Conservation (phyloP, 1,140 invertebrate genomes). For the Tetraneura akinire region DNA sequence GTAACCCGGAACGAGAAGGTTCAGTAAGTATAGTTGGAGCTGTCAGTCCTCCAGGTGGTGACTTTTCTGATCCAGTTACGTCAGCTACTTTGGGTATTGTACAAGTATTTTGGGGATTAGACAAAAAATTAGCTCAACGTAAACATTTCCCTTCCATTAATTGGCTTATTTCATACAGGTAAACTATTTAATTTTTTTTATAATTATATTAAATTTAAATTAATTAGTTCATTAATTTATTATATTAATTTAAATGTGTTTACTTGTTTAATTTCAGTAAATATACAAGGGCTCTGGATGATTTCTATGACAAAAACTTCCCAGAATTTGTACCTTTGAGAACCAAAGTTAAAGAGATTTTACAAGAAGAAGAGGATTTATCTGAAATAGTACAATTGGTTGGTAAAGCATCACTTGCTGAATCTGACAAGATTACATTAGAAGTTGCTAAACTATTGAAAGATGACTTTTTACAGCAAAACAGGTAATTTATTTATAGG, state of each 20-base stretch:
- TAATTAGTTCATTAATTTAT: not conserved
- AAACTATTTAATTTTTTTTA: too few species aligned
- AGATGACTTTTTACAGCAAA: conserved; percentile 99
- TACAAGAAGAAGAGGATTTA: conserved; percentile 99
- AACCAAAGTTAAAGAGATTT: conserved; percentile 93
- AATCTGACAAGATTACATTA: conserved; percentile 98
- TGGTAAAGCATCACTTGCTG: conserved; percentile 97
- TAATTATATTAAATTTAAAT: not conserved
- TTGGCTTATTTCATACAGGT: conserved; percentile 98
- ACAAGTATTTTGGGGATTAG: conserved; percentile 99
- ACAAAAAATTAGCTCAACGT: conserved; percentile 98
- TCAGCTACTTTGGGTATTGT: conserved; percentile 99
- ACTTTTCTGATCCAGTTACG: conserved; percentile 99
- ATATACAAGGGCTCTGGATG: conserved; percentile 96
- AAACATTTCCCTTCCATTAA: conserved; percentile 99
- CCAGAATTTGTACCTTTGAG: conserved; percentile 95
- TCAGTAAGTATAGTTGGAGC: conserved; percentile 99
- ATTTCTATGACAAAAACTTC: conserved; percentile 99
- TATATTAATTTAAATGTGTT: conserved; percentile 33
- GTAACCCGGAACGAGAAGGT: conserved; percentile 96
- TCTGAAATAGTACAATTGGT: conserved; percentile 99
- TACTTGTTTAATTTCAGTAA: conserved; percentile 72
- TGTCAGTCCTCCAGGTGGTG: conserved; percentile 98
- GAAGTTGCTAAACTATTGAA: conserved; percentile 98
- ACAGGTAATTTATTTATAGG: conserved; percentile 70